Percentiles rank a stretch among this genome's conserved stretches.
phyloP scores from a whole-genome alignment of 2,797 vertebrate genomes.

The Pseudochirops corinnae region DNA sequence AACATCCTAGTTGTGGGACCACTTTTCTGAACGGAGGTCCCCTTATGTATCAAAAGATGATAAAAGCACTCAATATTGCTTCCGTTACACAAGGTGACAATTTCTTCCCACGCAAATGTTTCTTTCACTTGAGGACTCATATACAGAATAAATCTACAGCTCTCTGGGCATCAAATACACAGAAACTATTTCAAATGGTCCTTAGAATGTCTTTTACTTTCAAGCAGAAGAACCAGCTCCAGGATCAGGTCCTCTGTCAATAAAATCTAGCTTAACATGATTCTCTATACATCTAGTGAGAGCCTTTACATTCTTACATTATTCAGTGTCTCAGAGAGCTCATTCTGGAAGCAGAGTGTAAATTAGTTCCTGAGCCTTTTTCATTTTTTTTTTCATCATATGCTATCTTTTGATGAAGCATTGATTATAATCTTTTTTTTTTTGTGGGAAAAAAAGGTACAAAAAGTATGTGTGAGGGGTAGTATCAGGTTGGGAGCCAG shows the following conservation, averaged over 20 bases:
- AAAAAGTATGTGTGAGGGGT: background rate
- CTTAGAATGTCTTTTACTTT: background rate
- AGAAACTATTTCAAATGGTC: background rate
- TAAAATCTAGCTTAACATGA: background rate
- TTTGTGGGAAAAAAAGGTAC: background rate
- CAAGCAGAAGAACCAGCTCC: background rate
- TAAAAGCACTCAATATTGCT: background rate
- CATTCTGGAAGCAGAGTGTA: background rate
- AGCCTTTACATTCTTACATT: background rate
- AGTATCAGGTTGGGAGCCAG: background rate
- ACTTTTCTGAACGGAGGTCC: background rate
- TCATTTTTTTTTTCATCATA: background rate
- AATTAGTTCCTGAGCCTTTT: background rate
- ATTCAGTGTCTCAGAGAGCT: fast-evolving
- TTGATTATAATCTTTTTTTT: background rate
- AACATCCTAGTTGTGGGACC: background rate
- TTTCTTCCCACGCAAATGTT: background rate
- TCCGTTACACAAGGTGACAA: background rate
- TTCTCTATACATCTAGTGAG: slow-evolving; percentile 36
- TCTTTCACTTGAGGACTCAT: background rate
- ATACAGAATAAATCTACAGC: background rate
- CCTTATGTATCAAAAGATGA: background rate
- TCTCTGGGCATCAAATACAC: background rate
- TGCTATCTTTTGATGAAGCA: background rate
- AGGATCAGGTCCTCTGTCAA: background rate